Evolutionary conservation across 2,888 invertebrate species (phyloP), one percentile per base, ranked within the genome.

Genomic region (Argynnis bischoffii): DNA sequence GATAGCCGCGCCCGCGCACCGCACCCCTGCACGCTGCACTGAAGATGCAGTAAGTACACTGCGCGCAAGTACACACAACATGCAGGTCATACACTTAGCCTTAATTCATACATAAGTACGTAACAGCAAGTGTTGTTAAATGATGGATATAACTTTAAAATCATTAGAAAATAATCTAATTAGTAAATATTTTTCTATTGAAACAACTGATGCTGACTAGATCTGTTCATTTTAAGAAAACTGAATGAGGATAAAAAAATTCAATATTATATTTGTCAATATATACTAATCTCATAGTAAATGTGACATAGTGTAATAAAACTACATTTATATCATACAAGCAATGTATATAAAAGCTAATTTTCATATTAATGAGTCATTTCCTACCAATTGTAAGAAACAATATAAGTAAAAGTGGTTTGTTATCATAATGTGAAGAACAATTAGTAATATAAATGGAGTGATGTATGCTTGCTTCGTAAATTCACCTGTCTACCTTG

Each of bases 401-500:
- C 26, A 11, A 41, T 41, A 11, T 31, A n/a, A 55, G 26, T 55
- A n/a, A 55, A 0, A n/a, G 31, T 3, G 15, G n/a, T 6, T 55
- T 55, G 26, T 55, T 55, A 55, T 55, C 31, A n/a, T n/a, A 31
- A 55, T 55, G n/a, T 55, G n/a, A n/a, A 55, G 1, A n/a, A 11
- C 47, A 35, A 31, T 46, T 41, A 54, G 21, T 8, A 8, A 1
- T 41, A 41, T 8, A 41, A 8, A 41, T 41, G 35, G 35, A 41
- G 35, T 41, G 35, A 41, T 41, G 11, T 41, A 0, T 8, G 11
- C 8, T 41, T 41, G 11, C 11, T 41, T 11, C 11, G 11, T 41
- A 41, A 41, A 41, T 41, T 41, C 8, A 41, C 35, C 35, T 18
- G 18, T 18, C 2, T 26, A 26, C 26, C 5, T 26, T 26, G 26